A percentile compares a stretch with the other conserved stretches of the same genome.
phyloP scores from a whole-genome alignment of 2,888 invertebrate genomes.

The Anthophora plumipes region DNA sequence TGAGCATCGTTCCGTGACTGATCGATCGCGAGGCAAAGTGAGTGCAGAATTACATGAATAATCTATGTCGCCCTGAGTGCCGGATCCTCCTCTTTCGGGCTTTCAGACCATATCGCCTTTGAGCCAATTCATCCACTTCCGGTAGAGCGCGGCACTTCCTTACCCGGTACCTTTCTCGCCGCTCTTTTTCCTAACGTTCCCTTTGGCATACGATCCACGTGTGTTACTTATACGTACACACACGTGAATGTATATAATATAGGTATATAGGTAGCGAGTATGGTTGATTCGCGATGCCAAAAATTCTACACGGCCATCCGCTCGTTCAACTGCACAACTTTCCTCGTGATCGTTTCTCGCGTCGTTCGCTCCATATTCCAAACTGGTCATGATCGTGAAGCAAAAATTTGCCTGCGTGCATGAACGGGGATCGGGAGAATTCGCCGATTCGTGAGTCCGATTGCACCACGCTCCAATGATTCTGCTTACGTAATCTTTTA shows the following conservation, averaged over 20 bases:
- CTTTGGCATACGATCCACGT: constrained; percentile 44
- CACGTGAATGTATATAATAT: not conserved
- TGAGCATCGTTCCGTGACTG: constrained; percentile 74
- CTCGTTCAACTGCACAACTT: constrained; percentile 50
- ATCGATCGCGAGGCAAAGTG: constrained; percentile 73
- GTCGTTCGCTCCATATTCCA: constrained; percentile 58
- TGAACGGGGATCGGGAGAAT: not conserved
- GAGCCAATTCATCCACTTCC: constrained; percentile 75
- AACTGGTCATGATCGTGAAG: constrained; percentile 41
- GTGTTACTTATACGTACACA: not conserved
- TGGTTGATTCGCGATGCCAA: constrained; percentile 50
- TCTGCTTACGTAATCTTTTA: constrained; percentile 27
- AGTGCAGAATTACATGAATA: constrained; percentile 76
- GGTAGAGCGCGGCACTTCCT: constrained; percentile 65
- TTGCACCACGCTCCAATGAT: constrained; percentile 2
- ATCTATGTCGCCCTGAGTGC: constrained; percentile 74
- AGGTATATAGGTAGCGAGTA: not conserved
- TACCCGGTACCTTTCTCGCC: constrained; percentile 47
- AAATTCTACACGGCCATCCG: constrained; percentile 37
- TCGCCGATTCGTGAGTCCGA: not conserved
- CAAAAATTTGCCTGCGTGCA: constrained; percentile 51
- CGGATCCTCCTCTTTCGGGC: constrained; percentile 71
- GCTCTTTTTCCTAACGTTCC: constrained; percentile 49
- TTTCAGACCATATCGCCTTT: constrained; percentile 73
- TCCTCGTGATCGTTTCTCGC: constrained; percentile 43